Percentiles rank a stretch among this genome's conserved stretches.
Evolutionary conservation across 1,140 invertebrate species (phyloP).

Genomic region (Cardiocondyla obscurior): DNA sequence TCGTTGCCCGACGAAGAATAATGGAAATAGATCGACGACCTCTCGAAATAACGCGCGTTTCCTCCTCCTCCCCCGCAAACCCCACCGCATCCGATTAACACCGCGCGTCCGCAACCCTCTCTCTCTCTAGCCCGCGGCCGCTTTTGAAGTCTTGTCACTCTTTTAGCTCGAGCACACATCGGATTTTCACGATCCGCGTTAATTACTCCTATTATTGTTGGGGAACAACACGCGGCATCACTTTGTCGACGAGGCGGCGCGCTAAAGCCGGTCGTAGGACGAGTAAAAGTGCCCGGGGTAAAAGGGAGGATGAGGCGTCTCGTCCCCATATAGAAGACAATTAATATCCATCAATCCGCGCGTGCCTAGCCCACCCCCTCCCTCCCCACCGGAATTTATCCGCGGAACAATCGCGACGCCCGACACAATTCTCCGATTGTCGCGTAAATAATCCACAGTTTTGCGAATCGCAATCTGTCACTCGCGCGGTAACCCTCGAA

Average conservation of each 20-base stretch:
- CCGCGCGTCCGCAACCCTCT: background rate
- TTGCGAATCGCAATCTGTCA: conserved; percentile 15
- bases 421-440: conserved; percentile 23
- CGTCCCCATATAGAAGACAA: conserved; percentile 54
- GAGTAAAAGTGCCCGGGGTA: background rate
- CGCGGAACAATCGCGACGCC: conserved; percentile 5
- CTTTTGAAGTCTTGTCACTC: conserved; percentile 64
- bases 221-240: conserved; percentile 32
- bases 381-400: background rate
- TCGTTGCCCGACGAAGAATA: conserved; percentile 59
- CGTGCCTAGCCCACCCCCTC: background rate
- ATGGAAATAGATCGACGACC: conserved; percentile 67
- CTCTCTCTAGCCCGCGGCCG: background rate
- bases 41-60: conserved; percentile 53
- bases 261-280: background rate
- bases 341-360: conserved; percentile 65
- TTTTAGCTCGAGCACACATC: conserved; percentile 35
- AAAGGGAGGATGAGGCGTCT: background rate
- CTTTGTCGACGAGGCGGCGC: conserved; percentile 10
- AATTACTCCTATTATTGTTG: conserved; percentile 65
- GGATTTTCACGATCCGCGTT: conserved; percentile 58
- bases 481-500: background rate
- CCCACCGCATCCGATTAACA: conserved; percentile 47
- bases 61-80: too few species aligned
- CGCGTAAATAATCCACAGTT: conserved; percentile 49